Evolutionary conservation across 2,797 vertebrate species (phyloP).

Genomic region (Synaphobranchus kaupii): DNA sequence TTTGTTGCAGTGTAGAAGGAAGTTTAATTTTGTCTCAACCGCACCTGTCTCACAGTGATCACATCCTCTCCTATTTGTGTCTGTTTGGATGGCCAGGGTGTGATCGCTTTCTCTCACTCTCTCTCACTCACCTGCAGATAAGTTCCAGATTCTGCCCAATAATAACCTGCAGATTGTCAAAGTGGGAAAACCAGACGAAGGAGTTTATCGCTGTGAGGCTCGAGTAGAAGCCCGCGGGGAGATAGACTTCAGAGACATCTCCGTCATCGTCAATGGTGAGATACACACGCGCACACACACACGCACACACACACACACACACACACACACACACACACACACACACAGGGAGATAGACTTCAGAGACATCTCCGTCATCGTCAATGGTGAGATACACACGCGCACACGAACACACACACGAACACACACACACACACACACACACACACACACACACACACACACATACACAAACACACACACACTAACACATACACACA

Average conservation of each 20-base stretch:
- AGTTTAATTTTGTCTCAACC: too few species aligned
- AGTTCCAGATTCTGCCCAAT: slow-evolving; percentile 86
- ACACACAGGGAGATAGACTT: slow-evolving; percentile 85
- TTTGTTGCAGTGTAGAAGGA: too few species aligned
- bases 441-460: too few species aligned
- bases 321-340: too few species aligned
- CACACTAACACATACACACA: too few species aligned
- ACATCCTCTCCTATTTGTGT: too few species aligned
- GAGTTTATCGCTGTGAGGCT: slow-evolving; percentile 95
- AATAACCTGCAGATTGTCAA: slow-evolving; percentile 93
- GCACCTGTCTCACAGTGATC: too few species aligned
- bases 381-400: slow-evolving; percentile 92
- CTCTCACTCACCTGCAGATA: slow-evolving; percentile 70
- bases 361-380: slow-evolving; percentile 90
- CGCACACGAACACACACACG: too few species aligned
- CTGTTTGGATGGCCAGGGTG: too few species aligned
- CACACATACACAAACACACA: too few species aligned
- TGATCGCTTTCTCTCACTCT: slow-evolving; percentile 23
- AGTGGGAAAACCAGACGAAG: slow-evolving; percentile 94
- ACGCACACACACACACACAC: too few species aligned
- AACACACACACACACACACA: too few species aligned
- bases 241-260: slow-evolving; percentile 95
- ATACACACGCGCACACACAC: background rate
- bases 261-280: slow-evolving; percentile 95
- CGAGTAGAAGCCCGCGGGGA: slow-evolving; percentile 95